A percentile compares a stretch with the other conserved stretches of the same genome.
Evolutionary conservation across 2,113 vertebrate genomes (phyloP).

Genomic region (Pipra filicauda): DNA sequence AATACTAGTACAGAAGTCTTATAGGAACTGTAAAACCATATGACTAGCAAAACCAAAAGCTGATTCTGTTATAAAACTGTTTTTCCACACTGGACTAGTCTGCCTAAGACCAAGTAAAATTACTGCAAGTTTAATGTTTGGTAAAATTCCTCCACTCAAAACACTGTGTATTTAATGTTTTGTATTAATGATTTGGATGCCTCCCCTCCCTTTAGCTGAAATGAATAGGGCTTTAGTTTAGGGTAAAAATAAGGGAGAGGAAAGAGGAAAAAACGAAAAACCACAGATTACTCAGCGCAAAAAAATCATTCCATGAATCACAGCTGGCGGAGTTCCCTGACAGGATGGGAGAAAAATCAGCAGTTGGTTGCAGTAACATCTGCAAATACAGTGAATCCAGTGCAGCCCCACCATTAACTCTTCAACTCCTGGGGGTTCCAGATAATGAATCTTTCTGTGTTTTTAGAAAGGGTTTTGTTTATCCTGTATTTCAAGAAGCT

Average conservation of each 20-base stretch:
- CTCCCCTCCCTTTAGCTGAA: constrained; percentile 53
- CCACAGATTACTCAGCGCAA: constrained; percentile 79
- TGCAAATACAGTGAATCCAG: constrained; percentile 68
- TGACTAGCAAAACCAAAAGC: constrained; percentile 24
- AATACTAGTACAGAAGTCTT: constrained; percentile 10
- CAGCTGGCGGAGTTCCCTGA: constrained; percentile 72
- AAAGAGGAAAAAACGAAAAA: constrained; percentile 67
- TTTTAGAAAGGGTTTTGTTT: background rate
- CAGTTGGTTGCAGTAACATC: constrained; percentile 72
- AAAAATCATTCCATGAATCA: constrained; percentile 85
- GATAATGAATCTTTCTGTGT: background rate
- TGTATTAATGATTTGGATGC: constrained; percentile 54
- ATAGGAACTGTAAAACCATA: background rate
- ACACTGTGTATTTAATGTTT: constrained; percentile 31
- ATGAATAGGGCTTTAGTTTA: constrained; percentile 66
- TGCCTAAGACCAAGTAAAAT: constrained; percentile 3
- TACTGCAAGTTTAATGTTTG: background rate
- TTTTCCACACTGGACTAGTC: background rate
- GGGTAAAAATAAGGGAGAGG: constrained; percentile 57
- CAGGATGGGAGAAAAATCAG: constrained; percentile 68
- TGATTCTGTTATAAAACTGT: background rate
- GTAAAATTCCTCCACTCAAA: constrained; percentile 39
- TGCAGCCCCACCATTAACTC: constrained; percentile 65
- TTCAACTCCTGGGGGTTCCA: constrained; percentile 18
- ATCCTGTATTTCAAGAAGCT: background rate